Evolutionary conservation across 2,888 invertebrate genomes (phyloP), one percentile per base, ranked within the genome.

Genomic region (Campoletis raptor): DNA sequence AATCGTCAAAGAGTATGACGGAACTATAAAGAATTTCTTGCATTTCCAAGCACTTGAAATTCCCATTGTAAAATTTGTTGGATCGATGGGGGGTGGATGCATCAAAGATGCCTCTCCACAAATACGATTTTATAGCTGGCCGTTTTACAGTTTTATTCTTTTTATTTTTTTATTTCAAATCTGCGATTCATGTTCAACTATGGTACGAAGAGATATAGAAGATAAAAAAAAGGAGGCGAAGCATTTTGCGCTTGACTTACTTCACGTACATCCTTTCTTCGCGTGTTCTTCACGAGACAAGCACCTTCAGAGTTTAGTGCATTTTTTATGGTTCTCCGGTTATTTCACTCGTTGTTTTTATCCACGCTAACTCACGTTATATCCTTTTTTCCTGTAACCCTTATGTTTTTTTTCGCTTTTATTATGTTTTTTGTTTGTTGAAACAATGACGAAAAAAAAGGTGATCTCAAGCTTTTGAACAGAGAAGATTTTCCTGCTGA

Each of bases 1-100:
- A 64, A 21, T 70, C 52, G 42, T 66, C 81, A 74, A 74, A 83
- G 72, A 18, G 52, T 12, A 30, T 24, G 5, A 45, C 78, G 79
- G 67, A 83, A 36, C 79, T 66, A 66, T 83, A 67, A 73, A 72
- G 57, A 79, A 79, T 67, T 73, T 79, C 42, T 73, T 24, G 66
- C 66, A 79, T 79, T 83, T 66, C 73, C 77, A 67, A 42, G 12
- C 82, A 70, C 66, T 69, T 74, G 64, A 74, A 21, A 67, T 61
- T 42, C 21, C 64, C 21, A 73, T 72, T 73, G 72, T 79, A 12
- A 67, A 73, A 42, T n/a, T 57, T 37, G 24, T 54, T 45, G 48
- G 30, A 61, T 40, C 52, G 48, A 81, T 52, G 54, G 37, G 66
- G 66, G 54, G n/a, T 81, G 72, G 12, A 30, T 54, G 52, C 70